Conservation (phyloP, 1,140 invertebrate species). For the Hormaphis cornu region DNA sequence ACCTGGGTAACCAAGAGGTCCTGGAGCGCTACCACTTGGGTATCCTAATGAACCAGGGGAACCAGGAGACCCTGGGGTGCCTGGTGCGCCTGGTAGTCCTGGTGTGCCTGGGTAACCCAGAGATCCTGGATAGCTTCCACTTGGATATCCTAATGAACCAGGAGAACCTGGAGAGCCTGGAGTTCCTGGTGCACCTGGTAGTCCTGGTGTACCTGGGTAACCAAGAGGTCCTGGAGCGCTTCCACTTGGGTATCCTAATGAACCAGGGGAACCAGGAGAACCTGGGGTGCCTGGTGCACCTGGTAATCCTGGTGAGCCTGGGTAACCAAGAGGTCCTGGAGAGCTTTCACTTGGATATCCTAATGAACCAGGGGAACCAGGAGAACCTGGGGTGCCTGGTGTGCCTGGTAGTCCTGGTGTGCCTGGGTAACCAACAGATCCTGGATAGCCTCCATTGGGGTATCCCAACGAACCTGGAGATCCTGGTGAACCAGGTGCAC, state of each 20-base stretch:
- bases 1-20: conserved; percentile 31
- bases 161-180: conserved; percentile 33
- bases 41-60: conserved; percentile 32
- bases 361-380: conserved; percentile 34
- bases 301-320: conserved; percentile 37
- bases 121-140: conserved; percentile 34
- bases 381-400: not conserved
- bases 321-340: conserved; percentile 37
- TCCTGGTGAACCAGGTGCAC: conserved; percentile 33
- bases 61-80: conserved; percentile 30
- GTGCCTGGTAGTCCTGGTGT: conserved; percentile 20
- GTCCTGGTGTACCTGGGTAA: conserved; percentile 6
- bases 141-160: conserved; percentile 37
- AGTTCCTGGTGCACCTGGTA: conserved; percentile 27
- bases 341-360: conserved; percentile 33
- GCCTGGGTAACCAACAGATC: conserved; percentile 34
- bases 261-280: conserved; percentile 23
- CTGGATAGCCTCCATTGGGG: conserved; percentile 37
- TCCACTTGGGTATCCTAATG: conserved; percentile 30
- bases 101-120: conserved; percentile 33
- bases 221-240: conserved; percentile 31
- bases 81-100: not conserved
- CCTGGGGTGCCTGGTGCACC: not conserved
- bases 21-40: conserved; percentile 22
- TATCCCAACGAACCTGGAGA: conserved; percentile 24